These are phyloP conservation scores for Porites australiensis DNA, from an alignment of 64 coral and sea anemone genomes.

Conservation along the genomic window DNA sequence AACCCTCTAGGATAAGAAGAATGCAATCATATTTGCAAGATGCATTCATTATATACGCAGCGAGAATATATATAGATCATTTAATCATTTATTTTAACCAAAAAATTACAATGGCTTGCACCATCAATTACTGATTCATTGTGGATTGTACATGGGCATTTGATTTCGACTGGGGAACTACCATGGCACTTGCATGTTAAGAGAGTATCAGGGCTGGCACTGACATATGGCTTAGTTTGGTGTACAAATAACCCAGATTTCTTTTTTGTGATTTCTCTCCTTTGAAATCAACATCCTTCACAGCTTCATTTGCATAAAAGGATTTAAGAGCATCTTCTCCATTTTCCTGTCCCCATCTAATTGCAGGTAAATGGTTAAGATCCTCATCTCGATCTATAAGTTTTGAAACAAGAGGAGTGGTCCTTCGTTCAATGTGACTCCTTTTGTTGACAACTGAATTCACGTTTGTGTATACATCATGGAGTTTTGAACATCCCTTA, in stretches of 20 bases:
- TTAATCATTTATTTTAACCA: not conserved
- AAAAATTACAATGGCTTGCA: conserved; percentile 29
- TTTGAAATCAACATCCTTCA: conserved; percentile 33
- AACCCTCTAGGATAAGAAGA: no score
- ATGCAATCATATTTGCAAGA: no score
- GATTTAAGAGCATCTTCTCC: conserved; percentile 50
- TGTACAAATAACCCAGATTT: conserved; percentile 21
- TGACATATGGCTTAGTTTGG: conserved; percentile 8
- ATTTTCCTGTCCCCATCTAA: conserved; percentile 57
- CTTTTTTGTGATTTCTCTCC: conserved; percentile 26
- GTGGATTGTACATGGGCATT: conserved; percentile 40
- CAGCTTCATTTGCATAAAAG: conserved; percentile 63
- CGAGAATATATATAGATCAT: no score
- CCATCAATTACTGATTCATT: conserved; percentile 39
- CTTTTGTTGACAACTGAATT: conserved; percentile 47
- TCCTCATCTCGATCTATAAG: conserved; percentile 36
- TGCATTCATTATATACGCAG: no score
- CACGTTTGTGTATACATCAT: conserved; percentile 66
- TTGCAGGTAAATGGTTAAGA: conserved; percentile 53
- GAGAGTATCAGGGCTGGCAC: conserved; percentile 34
- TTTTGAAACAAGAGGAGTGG: conserved; percentile 49
- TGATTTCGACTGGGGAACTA: conserved; percentile 39
- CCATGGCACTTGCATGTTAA: conserved; percentile 32
- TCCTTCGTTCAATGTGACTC: conserved; percentile 46
- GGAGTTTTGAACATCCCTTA: conserved; percentile 59